Percentiles rank a stretch among this genome's conserved stretches.
These are phyloP conservation scores for Gymnocephalus cernua DNA, from an alignment of 2,113 vertebrate species.

Conservation along the genomic window DNA sequence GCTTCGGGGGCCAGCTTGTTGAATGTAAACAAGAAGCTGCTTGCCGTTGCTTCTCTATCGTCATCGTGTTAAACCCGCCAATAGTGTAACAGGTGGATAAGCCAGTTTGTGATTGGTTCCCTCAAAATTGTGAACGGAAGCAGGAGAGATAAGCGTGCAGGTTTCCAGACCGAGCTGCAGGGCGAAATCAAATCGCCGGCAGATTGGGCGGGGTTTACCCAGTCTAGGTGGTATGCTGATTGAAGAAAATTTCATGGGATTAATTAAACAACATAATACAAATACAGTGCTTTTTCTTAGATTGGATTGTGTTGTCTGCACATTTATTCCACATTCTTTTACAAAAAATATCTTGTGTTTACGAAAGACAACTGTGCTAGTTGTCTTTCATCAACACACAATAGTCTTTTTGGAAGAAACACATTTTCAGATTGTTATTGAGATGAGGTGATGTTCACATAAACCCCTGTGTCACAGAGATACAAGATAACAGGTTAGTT, in stretches of 20 bases:
- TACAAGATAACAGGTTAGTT: slow-evolving; percentile 61
- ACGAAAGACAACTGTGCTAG: too few species aligned
- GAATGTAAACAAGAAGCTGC: too few species aligned
- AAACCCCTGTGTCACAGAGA: slow-evolving; percentile 54
- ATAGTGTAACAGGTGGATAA: too few species aligned
- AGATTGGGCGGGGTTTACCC: too few species aligned
- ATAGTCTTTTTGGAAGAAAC: slow-evolving; percentile 20
- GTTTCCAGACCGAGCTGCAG: too few species aligned
- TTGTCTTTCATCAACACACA: slow-evolving; percentile 34
- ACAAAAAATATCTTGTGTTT: not conserved
- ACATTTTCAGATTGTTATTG: slow-evolving; percentile 57
- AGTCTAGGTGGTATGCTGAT: not conserved
- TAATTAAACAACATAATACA: not conserved
- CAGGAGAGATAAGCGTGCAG: too few species aligned
- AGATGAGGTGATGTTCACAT: slow-evolving; percentile 43
- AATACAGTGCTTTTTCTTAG: not conserved
- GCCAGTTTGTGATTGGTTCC: too few species aligned
- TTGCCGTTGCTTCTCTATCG: too few species aligned
- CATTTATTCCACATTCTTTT: not conserved
- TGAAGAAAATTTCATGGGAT: not conserved
- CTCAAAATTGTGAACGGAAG: too few species aligned
- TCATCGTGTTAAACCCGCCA: too few species aligned
- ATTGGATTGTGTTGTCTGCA: not conserved
- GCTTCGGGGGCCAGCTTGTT: too few species aligned
- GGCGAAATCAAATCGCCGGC: too few species aligned